These are phyloP conservation scores for Centroberyx gerrardi DNA, from an alignment of 2,797 vertebrate species.

Conservation along the genomic window DNA sequence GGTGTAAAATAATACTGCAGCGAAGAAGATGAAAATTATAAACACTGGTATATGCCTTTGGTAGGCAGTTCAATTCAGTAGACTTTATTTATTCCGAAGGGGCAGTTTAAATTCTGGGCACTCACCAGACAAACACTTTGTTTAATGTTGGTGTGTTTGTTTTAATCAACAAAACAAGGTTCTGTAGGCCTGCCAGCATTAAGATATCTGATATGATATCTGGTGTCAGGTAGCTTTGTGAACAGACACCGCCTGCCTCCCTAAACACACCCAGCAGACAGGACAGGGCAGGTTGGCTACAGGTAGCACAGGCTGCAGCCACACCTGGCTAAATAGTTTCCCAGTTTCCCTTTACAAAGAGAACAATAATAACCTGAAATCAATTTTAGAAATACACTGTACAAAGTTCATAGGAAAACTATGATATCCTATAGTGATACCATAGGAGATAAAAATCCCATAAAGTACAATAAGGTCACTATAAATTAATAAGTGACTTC, in stretches of 20 bases:
- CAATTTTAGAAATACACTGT: too few species aligned
- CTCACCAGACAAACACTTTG: too few species aligned
- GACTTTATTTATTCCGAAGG: too few species aligned
- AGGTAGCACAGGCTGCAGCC: constrained; percentile 8
- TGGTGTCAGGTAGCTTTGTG: constrained; percentile 47
- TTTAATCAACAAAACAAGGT: not conserved
- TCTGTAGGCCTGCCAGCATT: not conserved
- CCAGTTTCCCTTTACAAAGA: constrained; percentile 1
- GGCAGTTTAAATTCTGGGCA: too few species aligned
- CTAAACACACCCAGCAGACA: constrained; percentile 43
- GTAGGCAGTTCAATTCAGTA: too few species aligned
- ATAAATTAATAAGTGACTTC: too few species aligned
- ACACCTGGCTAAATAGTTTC: constrained; percentile 49
- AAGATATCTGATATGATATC: not conserved
- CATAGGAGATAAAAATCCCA: too few species aligned
- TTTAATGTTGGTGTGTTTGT: not conserved
- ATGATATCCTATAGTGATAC: too few species aligned
- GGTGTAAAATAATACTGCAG: not conserved
- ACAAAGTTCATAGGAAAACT: too few species aligned
- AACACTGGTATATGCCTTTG: too few species aligned
- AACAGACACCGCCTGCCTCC: constrained; percentile 14
- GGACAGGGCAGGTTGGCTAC: constrained; percentile 45
- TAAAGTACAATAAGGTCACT: too few species aligned
- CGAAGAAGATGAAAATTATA: not conserved
- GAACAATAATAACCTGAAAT: not conserved